These are phyloP conservation scores for Apis laboriosa DNA, from an alignment of 1,140 invertebrate species.

Conservation along the genomic window DNA sequence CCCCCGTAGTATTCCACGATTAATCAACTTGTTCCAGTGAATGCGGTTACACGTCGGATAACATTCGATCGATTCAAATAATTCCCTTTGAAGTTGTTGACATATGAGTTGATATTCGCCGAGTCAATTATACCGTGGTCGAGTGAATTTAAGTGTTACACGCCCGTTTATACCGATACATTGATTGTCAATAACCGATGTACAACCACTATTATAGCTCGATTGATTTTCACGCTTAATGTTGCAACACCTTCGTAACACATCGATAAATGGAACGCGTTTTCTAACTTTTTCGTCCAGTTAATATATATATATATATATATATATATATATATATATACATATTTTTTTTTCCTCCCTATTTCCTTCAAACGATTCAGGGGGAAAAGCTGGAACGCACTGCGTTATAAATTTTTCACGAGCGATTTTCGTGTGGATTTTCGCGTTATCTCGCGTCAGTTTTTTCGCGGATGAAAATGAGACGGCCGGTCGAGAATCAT, in stretches of 20 bases:
- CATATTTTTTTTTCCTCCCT: too few species aligned
- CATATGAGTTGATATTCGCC: constrained; percentile 9
- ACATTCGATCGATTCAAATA: constrained; percentile 19
- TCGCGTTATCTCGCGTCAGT: too few species aligned
- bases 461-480: constrained; percentile 31
- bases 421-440: too few species aligned
- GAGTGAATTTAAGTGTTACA: constrained; percentile 9
- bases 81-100: constrained; percentile 20
- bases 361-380: too few species aligned
- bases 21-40: constrained; percentile 5
- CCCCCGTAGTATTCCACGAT: neutral
- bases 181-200: neutral
- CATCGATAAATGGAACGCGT: too few species aligned
- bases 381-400: too few species aligned
- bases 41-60: constrained; percentile 9
- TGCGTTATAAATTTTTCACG: too few species aligned
- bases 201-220: too few species aligned
- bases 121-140: neutral
- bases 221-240: neutral
- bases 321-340: too few species aligned
- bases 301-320: too few species aligned
- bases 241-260: too few species aligned
- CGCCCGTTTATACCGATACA: neutral
- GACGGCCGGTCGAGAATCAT: constrained; percentile 6
- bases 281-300: too few species aligned